Evolutionary conservation across 2,113 vertebrate species (phyloP).

Genomic region (Penelope pileata): DNA sequence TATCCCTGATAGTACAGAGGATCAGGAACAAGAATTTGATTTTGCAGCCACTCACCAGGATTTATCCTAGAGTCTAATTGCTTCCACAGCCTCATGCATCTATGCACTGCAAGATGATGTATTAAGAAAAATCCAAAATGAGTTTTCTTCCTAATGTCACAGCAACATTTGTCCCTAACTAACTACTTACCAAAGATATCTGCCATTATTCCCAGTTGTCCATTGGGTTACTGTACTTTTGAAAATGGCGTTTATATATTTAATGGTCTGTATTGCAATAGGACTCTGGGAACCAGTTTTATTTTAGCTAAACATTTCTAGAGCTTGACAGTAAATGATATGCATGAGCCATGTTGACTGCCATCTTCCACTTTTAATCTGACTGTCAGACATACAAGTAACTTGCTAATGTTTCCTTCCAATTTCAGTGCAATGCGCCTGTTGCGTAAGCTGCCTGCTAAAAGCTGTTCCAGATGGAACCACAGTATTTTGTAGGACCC

Average conservation of each 20-base stretch:
- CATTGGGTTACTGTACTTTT: not conserved
- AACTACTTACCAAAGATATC: not conserved
- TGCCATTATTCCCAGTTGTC: not conserved
- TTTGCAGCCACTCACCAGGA: not conserved
- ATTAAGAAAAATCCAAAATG: not conserved
- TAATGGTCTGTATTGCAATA: not conserved
- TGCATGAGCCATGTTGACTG: constrained; percentile 33
- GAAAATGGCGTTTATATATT: not conserved
- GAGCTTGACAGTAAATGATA: constrained; percentile 28
- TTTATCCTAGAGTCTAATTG: not conserved
- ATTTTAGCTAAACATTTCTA: constrained; percentile 30
- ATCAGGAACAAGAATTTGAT: not conserved
- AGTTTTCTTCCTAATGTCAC: not conserved
- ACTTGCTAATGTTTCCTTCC: constrained; percentile 40
- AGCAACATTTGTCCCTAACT: not conserved
- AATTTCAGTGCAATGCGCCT: not conserved
- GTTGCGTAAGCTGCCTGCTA: constrained; percentile 27
- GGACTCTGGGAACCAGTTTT: not conserved
- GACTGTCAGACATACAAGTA: constrained; percentile 48
- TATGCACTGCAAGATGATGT: not conserved
- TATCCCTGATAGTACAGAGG: not conserved
- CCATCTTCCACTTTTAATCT: constrained; percentile 38
- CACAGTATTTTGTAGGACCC: not conserved
- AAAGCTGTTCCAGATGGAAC: constrained; percentile 48
- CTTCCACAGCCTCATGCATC: not conserved